Conservation (phyloP, 2,797 vertebrate genomes). For the Eremophila alpestris region DNA sequence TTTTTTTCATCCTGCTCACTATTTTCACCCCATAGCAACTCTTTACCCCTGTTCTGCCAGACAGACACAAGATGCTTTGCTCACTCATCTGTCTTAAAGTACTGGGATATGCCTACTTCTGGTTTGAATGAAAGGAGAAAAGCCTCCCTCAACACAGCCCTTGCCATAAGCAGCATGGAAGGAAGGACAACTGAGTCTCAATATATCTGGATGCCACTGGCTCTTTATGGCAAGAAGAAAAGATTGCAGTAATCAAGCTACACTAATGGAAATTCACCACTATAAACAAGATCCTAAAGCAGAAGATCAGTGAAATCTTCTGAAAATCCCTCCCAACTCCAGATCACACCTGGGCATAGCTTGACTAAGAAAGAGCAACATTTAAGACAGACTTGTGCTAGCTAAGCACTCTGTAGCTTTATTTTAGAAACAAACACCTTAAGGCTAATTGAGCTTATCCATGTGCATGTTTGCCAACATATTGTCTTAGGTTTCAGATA, state of each 20-base stretch:
- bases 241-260: not conserved
- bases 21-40: not conserved
- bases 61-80: not conserved
- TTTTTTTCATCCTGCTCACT: not conserved
- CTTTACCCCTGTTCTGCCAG: not conserved
- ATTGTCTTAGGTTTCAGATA: constrained; percentile 1
- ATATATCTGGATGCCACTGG: not conserved
- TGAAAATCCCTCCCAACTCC: not conserved
- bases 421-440: not conserved
- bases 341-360: not conserved
- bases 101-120: not conserved
- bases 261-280: not conserved
- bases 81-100: not conserved
- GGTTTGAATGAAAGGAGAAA: not conserved
- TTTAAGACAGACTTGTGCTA: not conserved
- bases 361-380: not conserved
- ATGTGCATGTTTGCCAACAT: not conserved
- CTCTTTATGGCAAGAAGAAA: not conserved
- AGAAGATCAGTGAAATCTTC: not conserved
- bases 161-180: not conserved
- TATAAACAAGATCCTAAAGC: not conserved
- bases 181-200: not conserved
- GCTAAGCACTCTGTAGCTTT: not conserved
- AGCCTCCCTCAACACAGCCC: not conserved
- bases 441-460: not conserved